phyloP scores from a whole-genome alignment of 2,797 vertebrate species.

The Xenops minutus region DNA sequence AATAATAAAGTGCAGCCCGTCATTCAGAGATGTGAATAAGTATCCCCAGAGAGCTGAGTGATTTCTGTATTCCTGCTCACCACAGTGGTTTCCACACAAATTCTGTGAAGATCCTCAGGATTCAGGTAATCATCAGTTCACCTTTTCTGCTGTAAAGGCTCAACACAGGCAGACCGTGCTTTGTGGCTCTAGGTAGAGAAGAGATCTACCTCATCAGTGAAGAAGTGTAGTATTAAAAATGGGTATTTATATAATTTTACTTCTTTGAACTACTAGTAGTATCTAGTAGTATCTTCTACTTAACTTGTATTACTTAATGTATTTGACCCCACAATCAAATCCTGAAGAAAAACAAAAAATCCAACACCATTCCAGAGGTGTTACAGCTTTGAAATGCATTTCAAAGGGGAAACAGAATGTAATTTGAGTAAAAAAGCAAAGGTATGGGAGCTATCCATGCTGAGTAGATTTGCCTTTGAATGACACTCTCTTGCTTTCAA shows the following conservation, averaged over 20 bases:
- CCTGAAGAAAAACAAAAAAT: background rate
- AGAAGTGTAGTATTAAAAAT: background rate
- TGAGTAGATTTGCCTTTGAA: background rate
- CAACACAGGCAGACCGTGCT: background rate
- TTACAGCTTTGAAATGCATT: background rate
- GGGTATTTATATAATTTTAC: background rate
- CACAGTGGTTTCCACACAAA: background rate
- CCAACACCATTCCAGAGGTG: background rate
- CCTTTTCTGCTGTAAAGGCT: background rate
- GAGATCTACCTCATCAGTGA: background rate
- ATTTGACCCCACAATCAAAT: background rate
- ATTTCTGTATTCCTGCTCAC: background rate
- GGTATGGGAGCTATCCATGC: too few relatives aligned
- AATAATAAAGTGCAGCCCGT: background rate
- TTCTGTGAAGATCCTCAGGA: background rate
- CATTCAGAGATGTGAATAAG: background rate
- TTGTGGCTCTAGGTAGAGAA: background rate
- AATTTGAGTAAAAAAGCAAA: background rate
- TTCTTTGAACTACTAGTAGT: background rate
- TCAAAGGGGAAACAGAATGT: background rate
- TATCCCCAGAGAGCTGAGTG: background rate
- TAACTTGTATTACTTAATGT: background rate
- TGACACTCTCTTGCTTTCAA: background rate
- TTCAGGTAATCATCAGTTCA: background rate
- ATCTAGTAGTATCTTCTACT: background rate